These are phyloP conservation scores for Pristionchus arcanus DNA, from an alignment of 2,888 invertebrate species.

Conservation along the genomic window DNA sequence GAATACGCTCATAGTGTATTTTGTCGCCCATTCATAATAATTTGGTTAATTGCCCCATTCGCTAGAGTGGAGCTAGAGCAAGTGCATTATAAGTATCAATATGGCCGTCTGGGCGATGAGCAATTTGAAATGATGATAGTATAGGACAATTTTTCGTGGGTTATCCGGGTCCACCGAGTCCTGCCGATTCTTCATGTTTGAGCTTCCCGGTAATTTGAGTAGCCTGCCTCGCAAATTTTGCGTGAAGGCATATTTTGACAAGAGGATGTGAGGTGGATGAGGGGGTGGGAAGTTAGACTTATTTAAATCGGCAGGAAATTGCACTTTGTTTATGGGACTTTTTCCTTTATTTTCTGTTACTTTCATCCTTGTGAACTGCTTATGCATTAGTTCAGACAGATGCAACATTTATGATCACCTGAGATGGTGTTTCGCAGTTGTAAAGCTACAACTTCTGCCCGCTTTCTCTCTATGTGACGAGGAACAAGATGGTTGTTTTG, in stretches of 20 bases:
- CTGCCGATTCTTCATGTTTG: background rate
- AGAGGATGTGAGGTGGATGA: background rate
- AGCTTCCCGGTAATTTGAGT: background rate
- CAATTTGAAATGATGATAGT: background rate
- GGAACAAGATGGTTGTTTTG: background rate
- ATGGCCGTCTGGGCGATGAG: background rate
- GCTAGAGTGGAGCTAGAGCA: too few relatives aligned
- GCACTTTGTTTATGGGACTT: background rate
- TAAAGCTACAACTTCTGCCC: background rate
- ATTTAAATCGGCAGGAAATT: background rate
- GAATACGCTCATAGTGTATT: too few relatives aligned
- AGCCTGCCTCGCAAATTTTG: background rate
- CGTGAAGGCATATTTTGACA: slow-evolving; percentile 1
- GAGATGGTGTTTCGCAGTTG: background rate
- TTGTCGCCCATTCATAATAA: too few relatives aligned
- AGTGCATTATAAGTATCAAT: too few relatives aligned
- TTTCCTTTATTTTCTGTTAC: background rate
- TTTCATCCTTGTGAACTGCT: background rate
- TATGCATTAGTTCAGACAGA: background rate
- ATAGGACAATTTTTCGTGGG: background rate
- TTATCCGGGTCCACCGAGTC: background rate
- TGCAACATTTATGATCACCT: background rate
- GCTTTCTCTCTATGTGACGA: background rate
- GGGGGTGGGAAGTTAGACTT: background rate
- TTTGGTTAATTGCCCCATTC: too few relatives aligned